phyloP scores from a whole-genome alignment of 2,888 invertebrate species.

The Thereva nobilitata region DNA sequence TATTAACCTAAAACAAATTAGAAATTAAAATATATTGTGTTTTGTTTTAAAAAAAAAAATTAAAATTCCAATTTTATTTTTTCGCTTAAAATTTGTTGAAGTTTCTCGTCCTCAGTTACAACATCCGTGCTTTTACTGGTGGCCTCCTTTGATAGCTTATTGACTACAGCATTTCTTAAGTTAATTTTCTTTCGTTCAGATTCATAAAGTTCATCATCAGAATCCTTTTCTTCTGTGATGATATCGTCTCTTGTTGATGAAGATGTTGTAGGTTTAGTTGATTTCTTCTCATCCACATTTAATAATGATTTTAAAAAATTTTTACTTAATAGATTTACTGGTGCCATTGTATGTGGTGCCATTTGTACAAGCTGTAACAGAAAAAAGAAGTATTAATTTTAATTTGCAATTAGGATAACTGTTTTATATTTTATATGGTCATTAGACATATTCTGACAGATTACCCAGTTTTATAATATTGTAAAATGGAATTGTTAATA shows the following conservation, averaged over 20 bases:
- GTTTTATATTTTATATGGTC: too few relatives aligned
- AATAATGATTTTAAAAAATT: background rate
- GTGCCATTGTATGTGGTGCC: constrained; percentile 56
- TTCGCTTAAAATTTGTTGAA: constrained; percentile 17
- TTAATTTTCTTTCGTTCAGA: constrained; percentile 1
- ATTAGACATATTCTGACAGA: too few relatives aligned
- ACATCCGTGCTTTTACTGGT: background rate
- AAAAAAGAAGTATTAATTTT: constrained; percentile 29
- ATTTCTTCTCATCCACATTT: constrained; percentile 40
- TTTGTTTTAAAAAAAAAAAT: background rate
- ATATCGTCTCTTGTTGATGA: too few relatives aligned
- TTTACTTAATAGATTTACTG: constrained; percentile 50
- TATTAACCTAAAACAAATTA: too few relatives aligned
- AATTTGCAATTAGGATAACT: too few relatives aligned
- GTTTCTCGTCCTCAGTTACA: constrained; percentile 6
- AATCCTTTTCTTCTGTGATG: constrained; percentile 25
- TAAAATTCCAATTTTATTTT: constrained; percentile 10
- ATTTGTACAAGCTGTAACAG: constrained; percentile 53
- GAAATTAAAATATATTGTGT: constrained; percentile 3
- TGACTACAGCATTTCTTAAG: background rate
- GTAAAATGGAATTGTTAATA: too few relatives aligned
- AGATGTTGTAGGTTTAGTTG: too few relatives aligned
- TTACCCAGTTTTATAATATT: too few relatives aligned
- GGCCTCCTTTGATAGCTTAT: background rate
- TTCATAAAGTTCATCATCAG: constrained; percentile 16